Conservation (phyloP, 2,888 invertebrate species). For the Coleophora flavipennella region DNA sequence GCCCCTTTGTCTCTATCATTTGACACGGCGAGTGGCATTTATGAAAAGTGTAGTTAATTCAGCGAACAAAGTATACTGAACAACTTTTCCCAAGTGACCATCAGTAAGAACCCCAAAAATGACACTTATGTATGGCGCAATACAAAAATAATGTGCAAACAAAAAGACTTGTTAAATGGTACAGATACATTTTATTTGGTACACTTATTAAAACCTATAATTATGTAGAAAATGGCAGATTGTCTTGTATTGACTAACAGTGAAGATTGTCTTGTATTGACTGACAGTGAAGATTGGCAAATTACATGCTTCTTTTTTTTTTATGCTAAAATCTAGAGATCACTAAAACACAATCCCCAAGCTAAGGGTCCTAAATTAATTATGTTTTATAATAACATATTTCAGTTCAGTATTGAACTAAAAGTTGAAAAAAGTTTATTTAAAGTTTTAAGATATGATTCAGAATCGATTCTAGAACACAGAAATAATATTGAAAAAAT, state of each 20-base stretch:
- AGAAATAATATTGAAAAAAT: too few species aligned
- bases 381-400: conserved; percentile 29
- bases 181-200: conserved; percentile 50
- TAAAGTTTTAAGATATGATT: too few species aligned
- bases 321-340: conserved; percentile 37
- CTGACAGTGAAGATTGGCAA: conserved; percentile 68
- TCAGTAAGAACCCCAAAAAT: too few species aligned
- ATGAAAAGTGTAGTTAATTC: too few species aligned
- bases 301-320: conserved; percentile 55
- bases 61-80: too few species aligned
- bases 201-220: conserved; percentile 65
- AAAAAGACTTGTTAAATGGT: conserved; percentile 27
- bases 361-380: conserved; percentile 37
- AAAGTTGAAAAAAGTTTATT: too few species aligned
- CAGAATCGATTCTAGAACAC: too few species aligned
- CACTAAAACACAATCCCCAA: conserved; percentile 41
- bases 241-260: conserved; percentile 61
- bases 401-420: conserved; percentile 36
- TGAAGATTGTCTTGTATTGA: conserved; percentile 63
- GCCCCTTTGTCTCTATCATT: too few species aligned
- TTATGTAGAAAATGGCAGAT: conserved; percentile 72
- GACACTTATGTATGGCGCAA: too few species aligned
- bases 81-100: too few species aligned
- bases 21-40: too few species aligned
- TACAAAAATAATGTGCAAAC: not conserved